Evolutionary conservation across 2,797 vertebrate genomes (phyloP), one percentile per base, ranked within the genome.

Genomic region (Platyrinchus mystaceus): DNA sequence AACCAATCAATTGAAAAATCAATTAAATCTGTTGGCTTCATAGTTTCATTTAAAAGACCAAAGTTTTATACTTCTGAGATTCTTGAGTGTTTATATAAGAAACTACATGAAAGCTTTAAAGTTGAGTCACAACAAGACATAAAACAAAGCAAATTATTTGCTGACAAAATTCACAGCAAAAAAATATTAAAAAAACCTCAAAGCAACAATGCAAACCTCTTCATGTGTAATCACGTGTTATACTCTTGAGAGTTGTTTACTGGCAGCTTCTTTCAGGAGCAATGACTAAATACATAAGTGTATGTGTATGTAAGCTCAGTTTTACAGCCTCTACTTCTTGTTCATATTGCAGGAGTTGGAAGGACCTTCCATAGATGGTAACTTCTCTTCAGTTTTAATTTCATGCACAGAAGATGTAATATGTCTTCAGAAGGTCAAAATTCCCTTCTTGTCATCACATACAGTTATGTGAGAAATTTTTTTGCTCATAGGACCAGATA

Each of bases 131-230:
- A 52, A 77, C 21, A 86, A 34, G 74, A 52, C 32, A n/a, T 56
- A 81, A 78, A 73, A 28, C 58, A 92, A 96, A 80, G 39, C 78
- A 74, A 76, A 59, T 74, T 69, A n/a, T 76, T 89, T 95, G 12
- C 28, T 82, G 32, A 67, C 23, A 73, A 88, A 79, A 41, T 62
- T 46, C 28, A 34, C 46, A 68, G 47, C 8, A 77, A 67, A 88
- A 34, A n/a, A 19, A 30, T 23, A 37, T 14, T 52, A 11, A 1
- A 11, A 30, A 50, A 44, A 70, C 6, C 8, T 8, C 10, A n/a
- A 67, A 47, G 9, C 15, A 67, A 26, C 14, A n/a, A 12, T 59
- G 28, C 4, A 7, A 78, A 30, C 4, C 9, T 10, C 47, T 89
- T 41, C 24, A 37, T 1, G 1, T 32, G 3, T 36, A 52, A 13